These are phyloP conservation scores for Rapana venosa DNA, from an alignment of 2,888 invertebrate species.

Conservation along the genomic window DNA sequence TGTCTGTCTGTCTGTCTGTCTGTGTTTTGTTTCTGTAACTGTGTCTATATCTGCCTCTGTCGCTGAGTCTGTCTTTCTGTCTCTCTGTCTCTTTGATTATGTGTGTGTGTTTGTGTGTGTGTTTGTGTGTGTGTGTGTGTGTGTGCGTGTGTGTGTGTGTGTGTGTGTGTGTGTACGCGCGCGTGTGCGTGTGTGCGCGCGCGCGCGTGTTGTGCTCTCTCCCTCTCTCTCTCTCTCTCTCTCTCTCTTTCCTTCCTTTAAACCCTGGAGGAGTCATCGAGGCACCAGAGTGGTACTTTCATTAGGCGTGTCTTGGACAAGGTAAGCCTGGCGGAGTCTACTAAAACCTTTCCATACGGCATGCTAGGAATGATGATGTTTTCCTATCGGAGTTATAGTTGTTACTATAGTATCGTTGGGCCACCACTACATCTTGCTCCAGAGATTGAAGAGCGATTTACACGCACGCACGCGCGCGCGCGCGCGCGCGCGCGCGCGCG, in stretches of 20 bases:
- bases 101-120: background rate
- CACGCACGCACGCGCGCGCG: background rate
- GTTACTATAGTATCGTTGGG: too few relatives aligned
- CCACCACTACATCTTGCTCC: too few relatives aligned
- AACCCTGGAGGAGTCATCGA: too few relatives aligned
- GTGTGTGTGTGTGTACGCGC: background rate
- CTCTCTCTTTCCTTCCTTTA: too few relatives aligned
- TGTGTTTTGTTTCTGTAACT: background rate
- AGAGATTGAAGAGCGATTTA: background rate
- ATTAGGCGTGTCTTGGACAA: too few relatives aligned
- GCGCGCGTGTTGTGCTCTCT: background rate
- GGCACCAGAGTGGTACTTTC: too few relatives aligned
- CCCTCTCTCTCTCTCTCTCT: too few relatives aligned
- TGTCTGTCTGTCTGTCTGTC: background rate
- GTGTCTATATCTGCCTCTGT: background rate
- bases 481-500: background rate
- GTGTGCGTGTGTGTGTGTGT: background rate
- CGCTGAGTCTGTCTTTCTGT: background rate
- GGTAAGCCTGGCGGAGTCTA: too few relatives aligned
- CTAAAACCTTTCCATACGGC: too few relatives aligned
- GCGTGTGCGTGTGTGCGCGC: background rate
- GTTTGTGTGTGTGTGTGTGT: background rate
- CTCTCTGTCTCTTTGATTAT: background rate
- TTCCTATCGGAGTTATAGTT: too few relatives aligned
- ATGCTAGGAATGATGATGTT: too few relatives aligned